A percentile compares a stretch with the other conserved stretches of the same genome.
These are phyloP conservation scores for Cyanoramphus novaezelandiae DNA, from an alignment of 2,113 vertebrate species.

Conservation along the genomic window DNA sequence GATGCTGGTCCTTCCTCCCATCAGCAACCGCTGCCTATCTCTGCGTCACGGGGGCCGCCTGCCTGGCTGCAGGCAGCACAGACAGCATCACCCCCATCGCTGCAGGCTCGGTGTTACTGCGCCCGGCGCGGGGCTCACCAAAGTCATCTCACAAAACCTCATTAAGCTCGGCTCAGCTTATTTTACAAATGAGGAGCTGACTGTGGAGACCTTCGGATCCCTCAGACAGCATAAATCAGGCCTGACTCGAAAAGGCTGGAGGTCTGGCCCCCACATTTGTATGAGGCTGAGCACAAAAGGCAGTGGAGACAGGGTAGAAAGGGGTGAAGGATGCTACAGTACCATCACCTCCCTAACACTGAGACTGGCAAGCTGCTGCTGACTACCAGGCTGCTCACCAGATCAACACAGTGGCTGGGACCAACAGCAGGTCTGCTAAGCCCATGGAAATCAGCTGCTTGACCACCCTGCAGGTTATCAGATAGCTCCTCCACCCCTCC, in stretches of 20 bases:
- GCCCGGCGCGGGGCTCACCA: not conserved
- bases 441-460: not conserved
- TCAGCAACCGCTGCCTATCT: not conserved
- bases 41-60: accelerated
- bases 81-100: not conserved
- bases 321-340: not conserved
- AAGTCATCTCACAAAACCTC: not conserved
- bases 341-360: accelerated
- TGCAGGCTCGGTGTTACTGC: accelerated
- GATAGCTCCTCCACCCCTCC: not conserved
- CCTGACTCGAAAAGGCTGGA: not conserved
- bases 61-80: not conserved
- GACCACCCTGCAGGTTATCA: not conserved
- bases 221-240: slow-evolving; percentile 2
- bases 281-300: not conserved
- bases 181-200: slow-evolving; percentile 11
- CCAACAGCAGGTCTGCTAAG: not conserved
- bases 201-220: not conserved
- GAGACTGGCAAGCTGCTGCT: not conserved
- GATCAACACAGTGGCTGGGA: not conserved
- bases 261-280: slow-evolving; percentile 4
- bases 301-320: not conserved
- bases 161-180: not conserved
- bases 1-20: not conserved
- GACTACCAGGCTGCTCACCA: not conserved